A percentile compares a stretch with the other conserved stretches of the same genome.
Evolutionary conservation across 2,797 vertebrate species (phyloP).

Genomic region (Coluber constrictor): DNA sequence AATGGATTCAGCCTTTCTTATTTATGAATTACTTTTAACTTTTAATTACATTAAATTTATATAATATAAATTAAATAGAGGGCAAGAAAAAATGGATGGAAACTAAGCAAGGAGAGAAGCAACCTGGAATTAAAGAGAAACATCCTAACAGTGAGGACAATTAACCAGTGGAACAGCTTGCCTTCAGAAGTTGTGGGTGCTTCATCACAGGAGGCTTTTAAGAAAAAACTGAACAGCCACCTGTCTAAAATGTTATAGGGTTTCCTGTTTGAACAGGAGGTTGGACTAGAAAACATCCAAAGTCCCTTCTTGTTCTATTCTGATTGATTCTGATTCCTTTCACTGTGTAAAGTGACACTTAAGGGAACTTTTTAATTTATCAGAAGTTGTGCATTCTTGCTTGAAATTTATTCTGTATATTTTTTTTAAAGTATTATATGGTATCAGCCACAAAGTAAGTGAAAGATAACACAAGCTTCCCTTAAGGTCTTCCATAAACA

Average conservation of each 20-base stretch:
- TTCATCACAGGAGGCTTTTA: background rate
- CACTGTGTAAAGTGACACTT: background rate
- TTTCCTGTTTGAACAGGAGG: background rate
- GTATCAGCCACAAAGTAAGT: conserved; percentile 37
- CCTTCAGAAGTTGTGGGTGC: background rate
- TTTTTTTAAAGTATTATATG: background rate
- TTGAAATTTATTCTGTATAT: conserved; percentile 27
- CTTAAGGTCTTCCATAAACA: conserved; percentile 16
- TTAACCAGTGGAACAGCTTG: background rate
- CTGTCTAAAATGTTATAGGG: background rate
- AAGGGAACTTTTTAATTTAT: background rate
- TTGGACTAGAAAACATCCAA: background rate
- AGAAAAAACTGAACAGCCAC: background rate
- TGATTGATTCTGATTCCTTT: background rate
- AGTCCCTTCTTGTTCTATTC: background rate
- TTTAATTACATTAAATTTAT: background rate
- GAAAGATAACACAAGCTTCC: conserved; percentile 1
- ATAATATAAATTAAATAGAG: background rate
- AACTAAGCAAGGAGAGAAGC: background rate
- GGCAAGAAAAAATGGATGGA: background rate
- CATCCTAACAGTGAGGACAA: background rate
- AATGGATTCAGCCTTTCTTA: background rate
- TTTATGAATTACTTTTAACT: background rate
- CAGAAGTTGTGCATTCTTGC: background rate
- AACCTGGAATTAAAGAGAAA: background rate